These are phyloP conservation scores for Aleadryas rufinucha DNA, from an alignment of 2,113 vertebrate species.

Conservation along the genomic window DNA sequence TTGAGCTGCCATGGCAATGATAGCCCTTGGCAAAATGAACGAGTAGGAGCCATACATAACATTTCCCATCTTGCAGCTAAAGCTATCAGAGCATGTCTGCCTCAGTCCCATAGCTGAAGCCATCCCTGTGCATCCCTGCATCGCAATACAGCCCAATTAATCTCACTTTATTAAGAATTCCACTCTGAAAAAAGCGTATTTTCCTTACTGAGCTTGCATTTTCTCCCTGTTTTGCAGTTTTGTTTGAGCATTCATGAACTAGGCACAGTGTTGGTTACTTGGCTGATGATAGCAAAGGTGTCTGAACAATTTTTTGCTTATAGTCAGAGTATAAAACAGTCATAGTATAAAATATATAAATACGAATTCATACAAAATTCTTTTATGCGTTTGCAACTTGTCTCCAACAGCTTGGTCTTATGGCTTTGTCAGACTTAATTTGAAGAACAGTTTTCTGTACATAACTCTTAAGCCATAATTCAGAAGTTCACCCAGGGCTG, in stretches of 20 bases:
- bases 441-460: background rate
- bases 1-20: slow-evolving; percentile 1
- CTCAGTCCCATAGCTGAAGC: background rate
- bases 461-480: background rate
- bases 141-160: slow-evolving; percentile 6
- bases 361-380: background rate
- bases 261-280: background rate
- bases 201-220: background rate
- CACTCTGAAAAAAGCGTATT: background rate
- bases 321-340: background rate
- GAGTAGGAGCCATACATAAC: background rate
- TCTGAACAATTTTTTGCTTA: background rate
- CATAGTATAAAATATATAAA: background rate
- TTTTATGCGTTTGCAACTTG: background rate
- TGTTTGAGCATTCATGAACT: background rate
- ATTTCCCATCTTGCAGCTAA: background rate
- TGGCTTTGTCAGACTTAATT: background rate
- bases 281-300: background rate
- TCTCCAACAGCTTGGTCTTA: background rate
- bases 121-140: background rate
- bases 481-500: background rate
- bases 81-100: slow-evolving; percentile 15
- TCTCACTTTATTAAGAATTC: slow-evolving; percentile 9
- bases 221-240: background rate
- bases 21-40: background rate